Evolutionary conservation across 1,140 invertebrate genomes (phyloP).

Genomic region (Steinernema feltiae): DNA sequence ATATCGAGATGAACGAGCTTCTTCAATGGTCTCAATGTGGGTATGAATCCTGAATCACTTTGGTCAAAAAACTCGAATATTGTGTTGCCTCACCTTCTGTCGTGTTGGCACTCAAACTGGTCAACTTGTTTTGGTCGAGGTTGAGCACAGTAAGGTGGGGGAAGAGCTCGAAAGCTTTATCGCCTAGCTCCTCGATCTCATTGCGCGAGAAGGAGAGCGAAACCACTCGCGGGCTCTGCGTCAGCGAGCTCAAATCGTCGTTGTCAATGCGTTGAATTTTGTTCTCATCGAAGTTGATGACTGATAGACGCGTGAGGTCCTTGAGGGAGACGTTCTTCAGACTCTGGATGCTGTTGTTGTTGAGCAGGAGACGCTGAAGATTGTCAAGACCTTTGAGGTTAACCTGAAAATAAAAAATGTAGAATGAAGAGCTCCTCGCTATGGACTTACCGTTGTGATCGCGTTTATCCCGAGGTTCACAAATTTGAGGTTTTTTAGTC

Average conservation of each 20-base stretch:
- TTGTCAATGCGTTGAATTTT: neutral
- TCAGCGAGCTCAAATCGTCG: neutral
- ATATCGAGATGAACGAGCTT: neutral
- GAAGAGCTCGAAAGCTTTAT: neutral
- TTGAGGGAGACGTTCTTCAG: conserved; percentile 41
- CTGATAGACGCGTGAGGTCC: neutral
- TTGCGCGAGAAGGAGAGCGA: conserved; percentile 4
- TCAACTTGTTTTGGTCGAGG: neutral
- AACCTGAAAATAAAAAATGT: conserved; percentile 28
- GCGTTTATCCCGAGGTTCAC: conserved; percentile 47
- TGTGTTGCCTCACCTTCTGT: neutral
- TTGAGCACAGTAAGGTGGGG: neutral
- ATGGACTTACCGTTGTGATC: conserved; percentile 31
- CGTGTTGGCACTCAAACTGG: neutral
- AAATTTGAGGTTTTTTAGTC: conserved; percentile 36
- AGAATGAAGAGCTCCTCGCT: too few species aligned
- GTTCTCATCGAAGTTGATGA: neutral
- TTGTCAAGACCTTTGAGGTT: conserved; percentile 34
- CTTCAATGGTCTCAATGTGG: neutral
- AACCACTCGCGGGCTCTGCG: neutral
- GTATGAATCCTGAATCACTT: neutral
- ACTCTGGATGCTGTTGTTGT: conserved; percentile 48
- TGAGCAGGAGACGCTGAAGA: conserved; percentile 47
- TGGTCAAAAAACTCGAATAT: neutral
- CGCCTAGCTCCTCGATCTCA: neutral